These are phyloP conservation scores for Synaphobranchus kaupii DNA, from an alignment of 2,797 vertebrate genomes.

Conservation along the genomic window DNA sequence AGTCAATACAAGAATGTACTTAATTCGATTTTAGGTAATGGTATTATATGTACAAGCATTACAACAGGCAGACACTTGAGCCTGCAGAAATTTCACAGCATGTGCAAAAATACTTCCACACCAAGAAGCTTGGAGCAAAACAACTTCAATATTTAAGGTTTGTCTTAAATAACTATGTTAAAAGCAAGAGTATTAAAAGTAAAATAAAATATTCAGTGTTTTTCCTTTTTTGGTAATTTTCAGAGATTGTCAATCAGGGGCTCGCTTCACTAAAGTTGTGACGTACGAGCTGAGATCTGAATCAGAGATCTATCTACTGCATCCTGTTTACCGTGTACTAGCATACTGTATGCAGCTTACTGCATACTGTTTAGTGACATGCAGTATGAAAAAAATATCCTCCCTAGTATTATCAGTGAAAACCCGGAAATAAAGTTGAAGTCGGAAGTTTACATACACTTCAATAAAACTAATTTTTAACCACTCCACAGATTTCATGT, in stretches of 20 bases:
- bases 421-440: no score
- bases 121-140: slow-evolving; percentile 59
- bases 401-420: no score
- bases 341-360: no score
- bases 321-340: no score
- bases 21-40: slow-evolving; percentile 62
- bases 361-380: no score
- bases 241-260: slow-evolving; percentile 1
- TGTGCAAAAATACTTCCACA: slow-evolving; percentile 71
- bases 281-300: no score
- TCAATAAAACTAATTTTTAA: no score
- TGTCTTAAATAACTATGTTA: not conserved
- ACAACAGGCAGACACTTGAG: slow-evolving; percentile 68
- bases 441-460: no score
- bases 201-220: not conserved
- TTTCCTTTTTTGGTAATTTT: not conserved
- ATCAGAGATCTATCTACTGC: no score
- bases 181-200: slow-evolving; percentile 2
- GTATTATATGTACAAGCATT: slow-evolving; percentile 75
- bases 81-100: slow-evolving; percentile 65
- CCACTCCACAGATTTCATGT: no score
- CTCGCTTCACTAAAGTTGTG: no score
- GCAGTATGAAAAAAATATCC: no score
- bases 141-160: not conserved
- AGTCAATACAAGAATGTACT: slow-evolving; percentile 45